Evolutionary conservation across 2,888 invertebrate genomes (phyloP).

Genomic region (Phytoseiulus persimilis): DNA sequence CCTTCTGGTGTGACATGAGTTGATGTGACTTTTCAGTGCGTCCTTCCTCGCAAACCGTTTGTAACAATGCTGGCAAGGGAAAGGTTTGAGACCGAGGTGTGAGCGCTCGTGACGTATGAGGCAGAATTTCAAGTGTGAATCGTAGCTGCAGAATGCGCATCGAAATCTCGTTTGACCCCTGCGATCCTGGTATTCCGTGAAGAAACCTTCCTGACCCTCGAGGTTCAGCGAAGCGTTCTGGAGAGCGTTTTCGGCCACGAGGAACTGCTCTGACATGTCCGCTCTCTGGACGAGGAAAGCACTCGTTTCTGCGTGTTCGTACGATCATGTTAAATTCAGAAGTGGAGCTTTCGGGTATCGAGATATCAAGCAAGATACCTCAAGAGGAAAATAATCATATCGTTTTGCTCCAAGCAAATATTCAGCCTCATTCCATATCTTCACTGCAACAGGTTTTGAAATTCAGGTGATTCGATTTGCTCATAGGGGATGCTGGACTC

Average conservation of each 20-base stretch:
- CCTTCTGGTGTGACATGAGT: background rate
- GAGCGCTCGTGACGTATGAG: background rate
- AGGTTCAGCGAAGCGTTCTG: background rate
- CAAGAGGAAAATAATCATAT: too few species aligned
- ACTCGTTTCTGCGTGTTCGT: background rate
- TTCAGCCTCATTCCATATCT: too few species aligned
- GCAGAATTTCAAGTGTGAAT: background rate
- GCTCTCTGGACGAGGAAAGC: background rate
- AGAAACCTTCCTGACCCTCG: background rate
- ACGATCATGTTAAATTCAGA: background rate
- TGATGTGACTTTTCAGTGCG: background rate
- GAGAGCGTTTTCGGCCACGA: background rate
- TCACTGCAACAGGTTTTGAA: too few species aligned
- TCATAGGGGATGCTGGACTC: too few species aligned
- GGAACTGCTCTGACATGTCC: background rate
- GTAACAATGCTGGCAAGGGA: background rate
- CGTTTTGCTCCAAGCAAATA: too few species aligned
- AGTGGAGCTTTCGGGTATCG: too few species aligned
- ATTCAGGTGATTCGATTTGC: too few species aligned
- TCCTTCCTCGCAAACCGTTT: background rate
- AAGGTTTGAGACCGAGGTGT: background rate
- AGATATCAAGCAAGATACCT: too few species aligned
- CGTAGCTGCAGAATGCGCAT: background rate
- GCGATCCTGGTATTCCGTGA: background rate
- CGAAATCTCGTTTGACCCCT: background rate